These are phyloP conservation scores for Trididemnum clinides DNA, from an alignment of 23 tunicate species.

Conservation along the genomic window DNA sequence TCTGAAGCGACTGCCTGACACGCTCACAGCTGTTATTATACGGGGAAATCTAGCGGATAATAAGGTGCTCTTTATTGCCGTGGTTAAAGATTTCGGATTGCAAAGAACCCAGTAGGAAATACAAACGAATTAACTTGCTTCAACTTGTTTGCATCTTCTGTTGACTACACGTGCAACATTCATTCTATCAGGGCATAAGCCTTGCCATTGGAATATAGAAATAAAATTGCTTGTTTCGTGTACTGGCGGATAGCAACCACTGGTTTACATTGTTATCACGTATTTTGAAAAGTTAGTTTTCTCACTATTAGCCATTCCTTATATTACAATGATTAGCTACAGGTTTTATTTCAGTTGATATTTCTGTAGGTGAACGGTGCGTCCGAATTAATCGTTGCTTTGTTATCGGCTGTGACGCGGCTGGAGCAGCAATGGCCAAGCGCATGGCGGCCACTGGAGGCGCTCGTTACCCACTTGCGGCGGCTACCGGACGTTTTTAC, in stretches of 20 bases:
- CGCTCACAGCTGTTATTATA: slow-evolving; percentile 58
- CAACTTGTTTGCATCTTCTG: too few relatives aligned
- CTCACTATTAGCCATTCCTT: background rate
- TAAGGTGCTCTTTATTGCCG: slow-evolving; percentile 28
- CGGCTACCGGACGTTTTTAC: slow-evolving; percentile 73
- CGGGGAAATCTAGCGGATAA: slow-evolving; percentile 71
- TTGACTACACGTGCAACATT: too few relatives aligned
- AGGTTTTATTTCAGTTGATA: background rate
- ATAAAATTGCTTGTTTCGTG: too few relatives aligned
- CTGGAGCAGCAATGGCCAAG: slow-evolving; percentile 76
- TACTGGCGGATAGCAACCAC: too few relatives aligned
- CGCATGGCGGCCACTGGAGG: slow-evolving; percentile 77
- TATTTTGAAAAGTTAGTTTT: too few relatives aligned
- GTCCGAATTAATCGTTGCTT: slow-evolving; percentile 56
- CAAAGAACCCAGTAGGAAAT: too few relatives aligned
- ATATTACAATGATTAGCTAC: too few relatives aligned
- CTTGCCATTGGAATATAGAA: too few relatives aligned
- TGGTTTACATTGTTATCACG: too few relatives aligned
- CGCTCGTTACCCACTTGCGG: slow-evolving; percentile 66
- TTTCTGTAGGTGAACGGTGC: slow-evolving; percentile 45
- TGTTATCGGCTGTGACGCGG: slow-evolving; percentile 49
- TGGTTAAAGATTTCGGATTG: background rate
- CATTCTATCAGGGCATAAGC: too few relatives aligned
- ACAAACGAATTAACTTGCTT: too few relatives aligned
- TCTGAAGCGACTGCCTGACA: slow-evolving; percentile 50